Base-by-base conservation (phyloP, 2,797 vertebrate genomes). In the Phataginus tetradactyla region DNA sequence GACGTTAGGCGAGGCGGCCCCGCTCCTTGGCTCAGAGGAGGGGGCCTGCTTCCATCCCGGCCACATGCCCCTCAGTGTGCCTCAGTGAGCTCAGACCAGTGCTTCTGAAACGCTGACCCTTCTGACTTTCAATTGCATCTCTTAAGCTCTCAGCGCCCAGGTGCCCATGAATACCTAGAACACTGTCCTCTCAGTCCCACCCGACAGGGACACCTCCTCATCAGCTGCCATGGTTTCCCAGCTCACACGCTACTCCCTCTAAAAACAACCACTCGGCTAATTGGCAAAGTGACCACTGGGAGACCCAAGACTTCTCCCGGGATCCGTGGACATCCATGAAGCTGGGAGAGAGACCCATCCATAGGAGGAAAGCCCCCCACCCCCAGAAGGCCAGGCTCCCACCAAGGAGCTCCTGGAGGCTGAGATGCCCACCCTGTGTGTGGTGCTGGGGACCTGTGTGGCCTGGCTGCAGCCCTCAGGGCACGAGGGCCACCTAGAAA, bases 291-390 rank as follows among this genome's bases (percentile, higher is more conserved):
- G 34, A 74, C 51, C 11, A 49, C 12, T 4, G 45, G 21, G 32
- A 53, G 72, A 49, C 25, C 13, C 32, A 27, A 51, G 20, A 34
- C 59, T 34, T 86, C 39, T 45, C 45, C n/a, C 7, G 8, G 27
- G 32, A 59, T 4, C 17, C 7, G 17, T 0, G 4, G 12, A 29
- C 66, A 71, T 20, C 20, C 5, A 6, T 0, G 37, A 37, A 45
- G 25, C 59, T 68, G 68, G 23, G 49, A 27, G 17, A 42, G 64
- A 45, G 69, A 74, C 49, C 66, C n/a, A 5, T 15, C 45, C 45
- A 12, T 45, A 57, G 7, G 13, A 5, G 12, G n/a, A 85, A 79
- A 57, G 51, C n/a, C 11, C 6, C 3, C 18, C 8, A 12, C 45
- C 53, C 42, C 25, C 4, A 17, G 32, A 34, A 39, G 34, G 90